Conservation (phyloP, 2,113 vertebrate genomes). For the Glaucidium brasilianum region DNA sequence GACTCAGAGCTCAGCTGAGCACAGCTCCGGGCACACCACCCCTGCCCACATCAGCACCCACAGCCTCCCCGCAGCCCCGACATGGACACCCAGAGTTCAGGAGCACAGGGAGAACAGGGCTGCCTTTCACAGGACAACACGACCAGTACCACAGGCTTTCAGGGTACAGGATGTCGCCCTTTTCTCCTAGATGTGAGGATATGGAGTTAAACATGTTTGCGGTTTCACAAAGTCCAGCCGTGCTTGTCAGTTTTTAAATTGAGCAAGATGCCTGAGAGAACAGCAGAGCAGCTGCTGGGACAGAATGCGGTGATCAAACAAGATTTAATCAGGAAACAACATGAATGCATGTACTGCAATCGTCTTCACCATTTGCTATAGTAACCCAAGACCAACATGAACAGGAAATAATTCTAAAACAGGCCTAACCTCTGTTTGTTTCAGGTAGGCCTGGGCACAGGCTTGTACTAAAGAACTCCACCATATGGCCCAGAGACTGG, state of each 20-base stretch:
- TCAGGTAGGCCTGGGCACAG: neutral
- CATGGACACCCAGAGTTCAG: neutral
- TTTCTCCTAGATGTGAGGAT: neutral
- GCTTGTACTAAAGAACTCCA: neutral
- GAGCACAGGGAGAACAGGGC: neutral
- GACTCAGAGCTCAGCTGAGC: neutral
- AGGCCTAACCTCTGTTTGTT: neutral
- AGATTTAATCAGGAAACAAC: neutral
- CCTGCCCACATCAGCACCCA: neutral
- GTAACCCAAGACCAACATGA: accelerated
- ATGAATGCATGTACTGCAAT: neutral
- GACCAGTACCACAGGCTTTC: neutral
- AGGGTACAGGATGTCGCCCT: neutral
- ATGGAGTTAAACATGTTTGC: neutral
- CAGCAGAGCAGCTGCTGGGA: neutral
- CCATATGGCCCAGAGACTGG: accelerated
- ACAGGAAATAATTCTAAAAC: neutral
- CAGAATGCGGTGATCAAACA: neutral
- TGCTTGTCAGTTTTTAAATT: neutral
- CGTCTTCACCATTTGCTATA: neutral
- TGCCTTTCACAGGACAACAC: neutral
- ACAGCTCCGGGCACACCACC: neutral
- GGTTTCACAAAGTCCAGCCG: neutral
- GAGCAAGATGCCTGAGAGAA: neutral
- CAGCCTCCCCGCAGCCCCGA: neutral